Evolutionary conservation across 1,140 invertebrate genomes (phyloP).

Genomic region (Achroia grisella): DNA sequence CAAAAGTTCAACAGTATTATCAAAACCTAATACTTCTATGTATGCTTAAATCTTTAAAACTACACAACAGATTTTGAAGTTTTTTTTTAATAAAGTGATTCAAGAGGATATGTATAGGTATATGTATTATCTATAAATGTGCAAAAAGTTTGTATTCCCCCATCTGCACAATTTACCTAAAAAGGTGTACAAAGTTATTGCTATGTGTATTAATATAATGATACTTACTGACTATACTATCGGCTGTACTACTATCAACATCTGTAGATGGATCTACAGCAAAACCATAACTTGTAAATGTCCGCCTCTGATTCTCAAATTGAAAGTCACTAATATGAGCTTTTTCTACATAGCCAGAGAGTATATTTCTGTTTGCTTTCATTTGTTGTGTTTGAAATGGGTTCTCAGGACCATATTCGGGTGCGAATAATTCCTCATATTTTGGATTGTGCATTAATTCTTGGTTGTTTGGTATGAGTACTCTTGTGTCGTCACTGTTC

Average conservation of each 20-base stretch:
- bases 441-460: constrained; percentile 95
- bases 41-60: too few relatives aligned
- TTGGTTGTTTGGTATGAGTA: constrained; percentile 75
- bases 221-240: constrained; percentile 81
- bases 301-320: constrained; percentile 98
- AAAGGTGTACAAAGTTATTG: too few relatives aligned
- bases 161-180: too few relatives aligned
- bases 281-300: constrained; percentile 94
- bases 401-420: constrained; percentile 88
- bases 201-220: constrained; percentile 20
- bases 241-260: constrained; percentile 74
- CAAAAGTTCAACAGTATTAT: too few relatives aligned
- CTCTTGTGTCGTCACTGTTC: constrained; percentile 58
- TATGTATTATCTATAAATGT: too few relatives aligned
- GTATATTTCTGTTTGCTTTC: constrained; percentile 89
- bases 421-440: constrained; percentile 96
- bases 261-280: constrained; percentile 95
- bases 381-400: constrained; percentile 94
- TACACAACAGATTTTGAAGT: too few relatives aligned
- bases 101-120: too few relatives aligned
- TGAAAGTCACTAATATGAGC: constrained; percentile 98
- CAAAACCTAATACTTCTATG: too few relatives aligned
- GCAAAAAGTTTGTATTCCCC: too few relatives aligned
- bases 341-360: constrained; percentile 96
- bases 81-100: too few relatives aligned